phyloP scores from a whole-genome alignment of 2,113 vertebrate genomes.

The Microtus montanus region DNA sequence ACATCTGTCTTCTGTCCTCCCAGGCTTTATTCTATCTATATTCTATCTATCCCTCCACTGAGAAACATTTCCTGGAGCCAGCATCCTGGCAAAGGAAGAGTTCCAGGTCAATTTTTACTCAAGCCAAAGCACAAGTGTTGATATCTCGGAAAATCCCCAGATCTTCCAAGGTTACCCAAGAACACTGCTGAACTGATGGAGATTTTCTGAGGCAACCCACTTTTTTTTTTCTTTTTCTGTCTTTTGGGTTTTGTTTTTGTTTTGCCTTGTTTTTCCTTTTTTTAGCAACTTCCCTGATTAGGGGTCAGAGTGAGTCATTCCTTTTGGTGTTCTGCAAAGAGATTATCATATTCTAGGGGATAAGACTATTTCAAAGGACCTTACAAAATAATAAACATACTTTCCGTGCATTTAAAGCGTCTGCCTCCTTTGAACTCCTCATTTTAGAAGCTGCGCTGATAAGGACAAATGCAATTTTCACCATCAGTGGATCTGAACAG shows the following conservation, averaged over 20 bases:
- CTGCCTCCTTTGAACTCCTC: constrained; percentile 63
- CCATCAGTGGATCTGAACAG: constrained; percentile 80
- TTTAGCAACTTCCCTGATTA: constrained; percentile 22
- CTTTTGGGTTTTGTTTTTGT: not conserved
- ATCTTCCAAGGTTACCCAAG: constrained; percentile 58
- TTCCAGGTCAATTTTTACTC: not conserved
- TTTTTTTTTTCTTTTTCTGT: not conserved
- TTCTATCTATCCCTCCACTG: not conserved
- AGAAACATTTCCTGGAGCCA: not conserved
- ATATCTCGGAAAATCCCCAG: constrained; percentile 24
- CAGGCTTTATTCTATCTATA: not conserved
- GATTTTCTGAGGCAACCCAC: not conserved
- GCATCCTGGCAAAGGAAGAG: not conserved
- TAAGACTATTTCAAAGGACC: constrained; percentile 46
- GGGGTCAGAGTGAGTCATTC: not conserved
- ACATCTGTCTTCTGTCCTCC: not conserved
- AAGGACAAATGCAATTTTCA: constrained; percentile 80
- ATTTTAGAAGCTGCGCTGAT: constrained; percentile 66
- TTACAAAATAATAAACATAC: constrained; percentile 49
- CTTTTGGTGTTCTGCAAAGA: constrained; percentile 49
- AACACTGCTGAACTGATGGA: not conserved
- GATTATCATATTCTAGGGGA: constrained; percentile 48
- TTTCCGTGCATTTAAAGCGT: constrained; percentile 60
- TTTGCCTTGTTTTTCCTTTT: not conserved
- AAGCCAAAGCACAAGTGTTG: not conserved